Conservation (phyloP, 2,797 vertebrate genomes). For the Cyprinella venusta region DNA sequence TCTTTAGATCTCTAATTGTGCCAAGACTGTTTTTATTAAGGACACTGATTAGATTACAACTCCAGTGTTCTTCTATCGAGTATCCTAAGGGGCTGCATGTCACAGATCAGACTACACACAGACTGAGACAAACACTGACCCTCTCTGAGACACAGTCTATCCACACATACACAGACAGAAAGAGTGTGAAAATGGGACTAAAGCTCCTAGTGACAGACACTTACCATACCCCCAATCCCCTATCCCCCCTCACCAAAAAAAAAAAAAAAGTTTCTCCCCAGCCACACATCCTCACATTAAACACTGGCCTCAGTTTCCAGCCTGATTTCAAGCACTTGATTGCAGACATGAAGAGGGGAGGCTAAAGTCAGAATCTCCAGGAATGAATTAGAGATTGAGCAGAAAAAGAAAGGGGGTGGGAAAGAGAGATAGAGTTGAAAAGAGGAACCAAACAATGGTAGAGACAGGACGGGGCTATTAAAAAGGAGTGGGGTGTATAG, state of each 20-base stretch:
- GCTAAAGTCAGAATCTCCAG: constrained; percentile 37
- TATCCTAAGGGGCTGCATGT: neutral
- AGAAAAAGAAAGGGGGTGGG: constrained; percentile 39
- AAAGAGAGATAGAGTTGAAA: constrained; percentile 68
- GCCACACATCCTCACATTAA: constrained; percentile 40
- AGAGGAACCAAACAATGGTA: constrained; percentile 74
- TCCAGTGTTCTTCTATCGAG: neutral
- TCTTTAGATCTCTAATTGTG: constrained; percentile 36
- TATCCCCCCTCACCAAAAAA: neutral
- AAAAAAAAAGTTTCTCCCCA: constrained; percentile 21
- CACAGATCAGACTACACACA: neutral
- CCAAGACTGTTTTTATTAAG: constrained; percentile 41
- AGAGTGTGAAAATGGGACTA: constrained; percentile 25
- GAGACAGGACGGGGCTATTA: constrained; percentile 72
- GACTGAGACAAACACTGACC: neutral
- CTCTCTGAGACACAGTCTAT: constrained; percentile 16
- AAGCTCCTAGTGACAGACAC: neutral
- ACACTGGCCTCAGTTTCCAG: constrained; percentile 27
- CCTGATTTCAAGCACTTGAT: constrained; percentile 34
- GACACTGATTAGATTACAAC: constrained; percentile 49
- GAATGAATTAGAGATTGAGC: constrained; percentile 28
- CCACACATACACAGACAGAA: constrained; percentile 24
- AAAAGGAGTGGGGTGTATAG: constrained; percentile 66
- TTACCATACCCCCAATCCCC: neutral
- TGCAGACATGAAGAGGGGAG: constrained; percentile 35